Conservation (phyloP, 2,797 vertebrate species). For the Enteromius afrohamiltoni region DNA sequence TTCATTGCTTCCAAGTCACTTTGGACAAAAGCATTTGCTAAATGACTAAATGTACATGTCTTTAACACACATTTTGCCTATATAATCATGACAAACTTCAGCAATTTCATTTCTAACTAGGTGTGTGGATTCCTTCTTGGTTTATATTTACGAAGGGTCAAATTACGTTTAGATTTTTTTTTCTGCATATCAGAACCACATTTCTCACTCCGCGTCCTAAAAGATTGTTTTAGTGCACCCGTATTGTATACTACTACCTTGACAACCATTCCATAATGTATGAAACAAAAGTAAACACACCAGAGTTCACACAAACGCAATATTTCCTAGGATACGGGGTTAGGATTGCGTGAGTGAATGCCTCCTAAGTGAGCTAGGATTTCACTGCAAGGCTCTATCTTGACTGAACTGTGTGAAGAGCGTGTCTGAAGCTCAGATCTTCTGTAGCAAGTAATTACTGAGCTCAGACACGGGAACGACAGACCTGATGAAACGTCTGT, state of each 20-base stretch:
- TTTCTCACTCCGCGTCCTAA: constrained; percentile 51
- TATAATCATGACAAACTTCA: constrained; percentile 45
- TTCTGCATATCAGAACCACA: not conserved
- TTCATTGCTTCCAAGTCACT: no score
- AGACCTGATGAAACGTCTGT: constrained; percentile 45
- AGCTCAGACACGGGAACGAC: constrained; percentile 24
- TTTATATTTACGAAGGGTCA: not conserved
- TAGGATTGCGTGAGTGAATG: constrained; percentile 30
- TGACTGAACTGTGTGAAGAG: constrained; percentile 40
- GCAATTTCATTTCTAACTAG: not conserved
- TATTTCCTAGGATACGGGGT: constrained; percentile 47
- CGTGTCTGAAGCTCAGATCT: constrained; percentile 48
- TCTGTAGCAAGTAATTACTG: constrained; percentile 43
- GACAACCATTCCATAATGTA: constrained; percentile 30
- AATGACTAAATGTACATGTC: no score
- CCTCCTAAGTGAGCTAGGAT: constrained; percentile 42
- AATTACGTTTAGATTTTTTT: not conserved
- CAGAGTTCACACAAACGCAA: constrained; percentile 41
- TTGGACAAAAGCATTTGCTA: no score
- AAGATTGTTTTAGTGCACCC: constrained; percentile 5
- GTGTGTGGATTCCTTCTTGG: not conserved
- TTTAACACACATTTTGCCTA: constrained; percentile 8
- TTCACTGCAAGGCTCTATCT: constrained; percentile 36
- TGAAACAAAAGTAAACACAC: constrained; percentile 30
- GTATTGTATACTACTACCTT: constrained; percentile 35